These are phyloP conservation scores for Marcusenius ussheri DNA, from an alignment of 2,113 vertebrate genomes.

Conservation along the genomic window DNA sequence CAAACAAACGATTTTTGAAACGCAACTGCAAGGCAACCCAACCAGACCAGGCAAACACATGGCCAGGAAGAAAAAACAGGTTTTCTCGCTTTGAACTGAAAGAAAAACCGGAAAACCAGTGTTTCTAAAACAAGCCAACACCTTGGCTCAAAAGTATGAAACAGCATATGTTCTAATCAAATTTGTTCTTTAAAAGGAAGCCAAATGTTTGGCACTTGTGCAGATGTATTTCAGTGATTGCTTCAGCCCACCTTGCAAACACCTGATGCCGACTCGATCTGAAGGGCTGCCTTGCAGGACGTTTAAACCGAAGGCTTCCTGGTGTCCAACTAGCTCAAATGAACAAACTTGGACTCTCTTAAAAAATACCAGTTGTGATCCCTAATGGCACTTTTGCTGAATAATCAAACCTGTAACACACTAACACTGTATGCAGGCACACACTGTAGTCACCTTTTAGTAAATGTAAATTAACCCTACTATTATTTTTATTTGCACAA, in stretches of 20 bases:
- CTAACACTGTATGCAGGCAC: neutral
- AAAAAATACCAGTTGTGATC: neutral
- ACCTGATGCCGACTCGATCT: neutral
- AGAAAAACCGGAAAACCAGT: constrained; percentile 72
- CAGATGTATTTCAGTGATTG: constrained; percentile 60
- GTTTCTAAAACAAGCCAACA: constrained; percentile 63
- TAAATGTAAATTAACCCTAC: neutral
- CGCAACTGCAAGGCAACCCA: constrained; percentile 31
- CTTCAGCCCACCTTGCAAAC: constrained; percentile 25
- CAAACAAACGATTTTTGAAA: constrained; percentile 36
- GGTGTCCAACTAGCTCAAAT: neutral
- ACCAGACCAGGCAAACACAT: constrained; percentile 36
- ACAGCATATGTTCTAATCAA: constrained; percentile 70
- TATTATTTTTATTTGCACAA: neutral
- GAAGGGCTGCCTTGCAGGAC: neutral
- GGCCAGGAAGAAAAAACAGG: constrained; percentile 40
- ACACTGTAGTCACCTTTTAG: neutral
- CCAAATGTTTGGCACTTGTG: constrained; percentile 49
- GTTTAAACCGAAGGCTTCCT: neutral
- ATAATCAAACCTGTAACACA: neutral
- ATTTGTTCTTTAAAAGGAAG: constrained; percentile 73
- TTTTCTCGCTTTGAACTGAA: constrained; percentile 61
- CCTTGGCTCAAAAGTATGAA: constrained; percentile 65
- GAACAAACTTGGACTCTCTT: neutral
- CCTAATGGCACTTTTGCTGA: neutral